Base-by-base conservation (phyloP, 2,888 invertebrate species). In the Empis stercorea region DNA sequence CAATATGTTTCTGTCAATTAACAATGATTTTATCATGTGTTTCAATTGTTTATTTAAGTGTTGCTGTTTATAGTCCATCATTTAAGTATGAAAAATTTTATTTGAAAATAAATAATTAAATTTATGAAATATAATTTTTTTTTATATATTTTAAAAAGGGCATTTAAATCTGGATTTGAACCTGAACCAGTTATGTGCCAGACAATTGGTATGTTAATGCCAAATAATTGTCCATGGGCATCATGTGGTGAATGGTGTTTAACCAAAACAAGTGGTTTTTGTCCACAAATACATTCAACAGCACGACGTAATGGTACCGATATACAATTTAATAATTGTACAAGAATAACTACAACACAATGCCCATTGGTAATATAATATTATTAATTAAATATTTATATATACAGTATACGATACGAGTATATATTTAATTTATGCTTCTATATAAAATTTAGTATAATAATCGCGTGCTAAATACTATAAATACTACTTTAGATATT, bases 171-270 rank as follows among this genome's bases (percentile, higher is more conserved):
- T 43, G 83, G 81, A 42, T 80, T 80, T 60, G 79, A 81, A 53
- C 63, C 70, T 45, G 64, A 65, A 46, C 74, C 76, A 13, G 71
- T 73, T 36, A 69, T 70, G 68, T 71, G 71, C 52, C 81, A 83
- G 71, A 83, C 84, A 10, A 73, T 79, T 51, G 77, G 80, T 57
- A 76, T 78, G 44, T 78, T 77, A 56, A 73, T 79, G 68, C 74
- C 76, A 54, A 79, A 79, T 65, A 79, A 79, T 61, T 81, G 81
- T 61, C 74, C 73, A 42, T 83, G 83, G 81, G 79, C 81, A 11
- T 81, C 82, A 38, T 84, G 84, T 63, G 81, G 83, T 27, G 84
- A 84, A 64, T 85, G 84, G 34, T 84, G 84, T 58, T 68, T 84
- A 53, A 84, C 84, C 17, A 81, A 81, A 61, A 80, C 81, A 42